Evolutionary conservation across 2,113 vertebrate species (phyloP).

Genomic region (Sinocyclocheilus anshuiensis): DNA sequence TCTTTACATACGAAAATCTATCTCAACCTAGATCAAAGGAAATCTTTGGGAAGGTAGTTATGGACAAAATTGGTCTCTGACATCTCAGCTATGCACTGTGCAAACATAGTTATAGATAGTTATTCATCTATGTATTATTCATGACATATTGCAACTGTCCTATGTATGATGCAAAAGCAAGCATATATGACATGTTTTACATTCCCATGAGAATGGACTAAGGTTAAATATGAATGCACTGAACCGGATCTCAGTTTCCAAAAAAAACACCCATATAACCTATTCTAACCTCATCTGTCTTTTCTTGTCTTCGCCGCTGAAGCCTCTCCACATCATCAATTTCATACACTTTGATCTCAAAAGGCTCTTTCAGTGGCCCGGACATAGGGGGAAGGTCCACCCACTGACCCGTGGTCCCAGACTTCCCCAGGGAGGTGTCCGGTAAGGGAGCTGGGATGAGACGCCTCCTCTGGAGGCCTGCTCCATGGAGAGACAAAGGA

Average conservation of each 20-base stretch:
- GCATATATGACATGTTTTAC: not conserved
- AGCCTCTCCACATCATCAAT: slow-evolving; percentile 96
- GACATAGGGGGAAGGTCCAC: slow-evolving; percentile 93
- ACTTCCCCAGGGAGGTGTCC: slow-evolving; percentile 86
- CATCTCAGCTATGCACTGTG: not conserved
- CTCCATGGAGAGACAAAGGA: slow-evolving; percentile 1
- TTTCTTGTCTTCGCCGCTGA: slow-evolving; percentile 87
- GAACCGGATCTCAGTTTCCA: not conserved
- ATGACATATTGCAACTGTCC: not conserved
- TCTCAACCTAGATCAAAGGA: slow-evolving; percentile 12
- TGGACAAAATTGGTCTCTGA: slow-evolving; percentile 5
- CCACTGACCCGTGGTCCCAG: slow-evolving; percentile 86
- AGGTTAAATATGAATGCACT: not conserved
- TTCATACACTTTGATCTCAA: slow-evolving; percentile 99
- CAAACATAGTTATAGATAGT: not conserved
- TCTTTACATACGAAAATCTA: not conserved
- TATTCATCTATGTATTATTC: not conserved
- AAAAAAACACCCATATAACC: not conserved
- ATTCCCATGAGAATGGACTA: not conserved
- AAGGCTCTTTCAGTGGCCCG: slow-evolving; percentile 91
- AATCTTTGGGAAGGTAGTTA: not conserved
- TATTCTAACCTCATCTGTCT: slow-evolving; percentile 82
- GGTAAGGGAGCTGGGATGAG: slow-evolving; percentile 91
- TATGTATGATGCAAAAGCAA: not conserved
- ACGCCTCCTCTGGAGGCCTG: slow-evolving; percentile 91